Conservation (phyloP, 2,797 vertebrate species). For the Micromesistius poutassou region DNA sequence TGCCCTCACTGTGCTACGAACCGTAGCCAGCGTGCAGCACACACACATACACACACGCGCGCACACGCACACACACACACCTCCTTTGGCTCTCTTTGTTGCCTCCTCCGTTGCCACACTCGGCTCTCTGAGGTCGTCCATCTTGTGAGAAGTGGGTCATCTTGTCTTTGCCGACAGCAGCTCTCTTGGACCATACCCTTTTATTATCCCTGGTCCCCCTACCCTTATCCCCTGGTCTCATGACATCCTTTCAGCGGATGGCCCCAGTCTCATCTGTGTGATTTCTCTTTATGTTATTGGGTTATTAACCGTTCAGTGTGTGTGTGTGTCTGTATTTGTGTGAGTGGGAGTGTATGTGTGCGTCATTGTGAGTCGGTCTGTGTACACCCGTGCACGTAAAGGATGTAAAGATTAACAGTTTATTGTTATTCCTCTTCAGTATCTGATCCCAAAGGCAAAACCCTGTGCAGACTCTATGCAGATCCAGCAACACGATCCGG, state of each 20-base stretch:
- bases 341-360: background rate
- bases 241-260: slow-evolving; percentile 6
- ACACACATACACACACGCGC: slow-evolving; percentile 14
- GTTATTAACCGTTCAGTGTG: background rate
- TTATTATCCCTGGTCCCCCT: slow-evolving; percentile 17
- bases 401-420: no score
- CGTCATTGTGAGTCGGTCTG: background rate
- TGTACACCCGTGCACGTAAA: background rate
- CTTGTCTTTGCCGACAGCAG: slow-evolving; percentile 62
- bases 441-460: no score
- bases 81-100: slow-evolving; percentile 44
- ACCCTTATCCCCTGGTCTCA: slow-evolving; percentile 10
- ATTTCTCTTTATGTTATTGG: background rate
- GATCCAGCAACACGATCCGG: no score
- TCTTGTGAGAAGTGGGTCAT: slow-evolving; percentile 66
- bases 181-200: slow-evolving; percentile 31
- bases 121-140: slow-evolving; percentile 38
- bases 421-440: no score
- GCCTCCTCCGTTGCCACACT: background rate
- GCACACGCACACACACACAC: slow-evolving; percentile 12
- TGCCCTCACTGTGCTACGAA: background rate
- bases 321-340: slow-evolving; percentile 1
- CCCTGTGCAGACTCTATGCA: no score
- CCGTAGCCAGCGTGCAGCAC: background rate
- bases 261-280: slow-evolving; percentile 4